Evolutionary conservation across 2,888 invertebrate genomes (phyloP).

Genomic region (Chymomyza amoena): DNA sequence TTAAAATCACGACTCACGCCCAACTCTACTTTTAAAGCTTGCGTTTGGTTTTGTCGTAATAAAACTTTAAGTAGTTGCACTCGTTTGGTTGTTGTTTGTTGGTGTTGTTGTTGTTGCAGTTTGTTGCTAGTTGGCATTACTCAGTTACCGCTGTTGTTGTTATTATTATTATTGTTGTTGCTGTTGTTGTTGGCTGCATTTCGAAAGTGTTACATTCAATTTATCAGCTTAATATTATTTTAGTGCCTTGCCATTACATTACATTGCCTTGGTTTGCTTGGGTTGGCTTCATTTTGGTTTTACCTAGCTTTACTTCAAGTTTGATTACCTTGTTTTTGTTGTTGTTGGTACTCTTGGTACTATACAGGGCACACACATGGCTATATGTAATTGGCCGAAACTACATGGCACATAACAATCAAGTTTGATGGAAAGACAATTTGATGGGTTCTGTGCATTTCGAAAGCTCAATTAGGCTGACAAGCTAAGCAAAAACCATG

Average conservation of each 20-base stretch:
- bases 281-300: slow-evolving; percentile 5
- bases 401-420: slow-evolving; percentile 15
- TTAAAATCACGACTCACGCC: neutral
- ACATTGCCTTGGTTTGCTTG: neutral
- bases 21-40: neutral
- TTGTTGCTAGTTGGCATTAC: neutral
- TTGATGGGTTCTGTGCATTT: slow-evolving; percentile 9
- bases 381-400: neutral
- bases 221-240: slow-evolving; percentile 14
- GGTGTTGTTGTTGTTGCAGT: neutral
- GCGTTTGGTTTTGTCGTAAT: slow-evolving; percentile 14
- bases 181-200: slow-evolving; percentile 17
- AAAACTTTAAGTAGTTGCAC: slow-evolving; percentile 18
- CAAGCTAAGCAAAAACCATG: slow-evolving; percentile 18
- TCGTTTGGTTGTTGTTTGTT: slow-evolving; percentile 3
- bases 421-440: slow-evolving; percentile 19
- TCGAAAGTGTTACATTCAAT: slow-evolving; percentile 54
- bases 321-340: neutral
- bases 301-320: neutral
- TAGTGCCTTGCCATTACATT: slow-evolving; percentile 31
- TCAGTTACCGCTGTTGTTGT: slow-evolving; percentile 5
- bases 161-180: slow-evolving; percentile 1
- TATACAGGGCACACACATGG: neutral
- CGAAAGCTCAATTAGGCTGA: slow-evolving; percentile 42
- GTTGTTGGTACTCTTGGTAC: slow-evolving; percentile 20